phyloP scores from a whole-genome alignment of 1,140 invertebrate genomes.

The Diuraphis noxia region DNA sequence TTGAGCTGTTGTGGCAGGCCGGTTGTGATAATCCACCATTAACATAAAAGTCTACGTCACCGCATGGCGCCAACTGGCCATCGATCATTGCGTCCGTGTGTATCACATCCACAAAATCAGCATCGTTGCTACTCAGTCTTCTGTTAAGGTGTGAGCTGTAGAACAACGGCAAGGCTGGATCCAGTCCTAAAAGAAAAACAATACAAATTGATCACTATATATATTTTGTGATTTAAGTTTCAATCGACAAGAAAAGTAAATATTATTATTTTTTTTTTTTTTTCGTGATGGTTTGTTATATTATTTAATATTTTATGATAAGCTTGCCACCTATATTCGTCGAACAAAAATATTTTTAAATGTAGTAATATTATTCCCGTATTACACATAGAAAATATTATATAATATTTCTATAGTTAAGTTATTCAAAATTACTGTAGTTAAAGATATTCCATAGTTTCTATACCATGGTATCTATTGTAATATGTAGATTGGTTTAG shows the following conservation, averaged over 20 bases:
- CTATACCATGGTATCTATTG: no score
- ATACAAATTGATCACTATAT: neutral
- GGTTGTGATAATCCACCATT: slow-evolving; percentile 73
- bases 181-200: slow-evolving; percentile 62
- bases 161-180: slow-evolving; percentile 72
- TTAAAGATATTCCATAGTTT: neutral
- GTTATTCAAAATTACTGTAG: neutral
- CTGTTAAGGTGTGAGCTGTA: slow-evolving; percentile 64
- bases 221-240: no score
- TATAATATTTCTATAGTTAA: no score
- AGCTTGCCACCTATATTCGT: neutral
- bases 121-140: slow-evolving; percentile 69
- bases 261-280: no score
- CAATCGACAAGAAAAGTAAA: no score
- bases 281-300: no score
- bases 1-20: slow-evolving; percentile 62
- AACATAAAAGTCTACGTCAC: slow-evolving; percentile 75
- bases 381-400: neutral
- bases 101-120: slow-evolving; percentile 72
- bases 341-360: neutral
- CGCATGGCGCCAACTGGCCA: slow-evolving; percentile 67
- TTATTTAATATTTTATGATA: no score
- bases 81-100: slow-evolving; percentile 74
- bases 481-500: no score
- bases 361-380: neutral